phyloP scores from a whole-genome alignment of 2,113 vertebrate genomes.

The Otolemur garnettii region DNA sequence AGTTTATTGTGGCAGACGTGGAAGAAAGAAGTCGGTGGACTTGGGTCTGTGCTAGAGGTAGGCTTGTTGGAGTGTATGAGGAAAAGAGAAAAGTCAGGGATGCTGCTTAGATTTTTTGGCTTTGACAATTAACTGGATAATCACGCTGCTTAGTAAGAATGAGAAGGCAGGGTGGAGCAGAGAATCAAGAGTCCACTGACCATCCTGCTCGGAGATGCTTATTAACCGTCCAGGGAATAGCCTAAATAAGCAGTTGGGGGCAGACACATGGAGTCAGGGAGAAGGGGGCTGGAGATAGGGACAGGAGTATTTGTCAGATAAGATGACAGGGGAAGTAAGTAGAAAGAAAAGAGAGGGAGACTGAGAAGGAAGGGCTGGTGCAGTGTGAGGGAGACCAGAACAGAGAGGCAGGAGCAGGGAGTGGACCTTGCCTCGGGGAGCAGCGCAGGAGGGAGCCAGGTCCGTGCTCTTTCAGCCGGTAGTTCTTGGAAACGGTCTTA shows the following conservation, averaged over 20 bases:
- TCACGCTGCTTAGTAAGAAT: background rate
- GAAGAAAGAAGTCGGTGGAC: background rate
- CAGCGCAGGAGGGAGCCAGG: background rate
- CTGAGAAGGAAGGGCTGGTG: background rate
- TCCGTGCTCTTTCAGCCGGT: background rate
- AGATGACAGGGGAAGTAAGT: background rate
- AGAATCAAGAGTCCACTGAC: background rate
- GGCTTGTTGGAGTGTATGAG: background rate
- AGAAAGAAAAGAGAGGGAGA: background rate
- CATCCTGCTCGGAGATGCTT: accelerated
- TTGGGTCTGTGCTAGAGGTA: background rate
- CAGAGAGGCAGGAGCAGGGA: background rate
- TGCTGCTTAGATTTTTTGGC: background rate
- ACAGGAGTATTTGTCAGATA: background rate
- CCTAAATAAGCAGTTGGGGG: background rate
- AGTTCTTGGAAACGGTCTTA: background rate
- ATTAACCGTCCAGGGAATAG: no score
- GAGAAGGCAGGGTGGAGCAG: background rate
- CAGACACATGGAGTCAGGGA: background rate
- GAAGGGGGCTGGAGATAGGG: background rate
- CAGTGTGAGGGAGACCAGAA: background rate
- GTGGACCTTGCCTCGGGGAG: background rate
- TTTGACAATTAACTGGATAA: background rate
- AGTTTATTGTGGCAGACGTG: background rate
- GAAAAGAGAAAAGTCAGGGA: background rate